Conservation (phyloP, 2,797 vertebrate species). For the Staurois parvus region DNA sequence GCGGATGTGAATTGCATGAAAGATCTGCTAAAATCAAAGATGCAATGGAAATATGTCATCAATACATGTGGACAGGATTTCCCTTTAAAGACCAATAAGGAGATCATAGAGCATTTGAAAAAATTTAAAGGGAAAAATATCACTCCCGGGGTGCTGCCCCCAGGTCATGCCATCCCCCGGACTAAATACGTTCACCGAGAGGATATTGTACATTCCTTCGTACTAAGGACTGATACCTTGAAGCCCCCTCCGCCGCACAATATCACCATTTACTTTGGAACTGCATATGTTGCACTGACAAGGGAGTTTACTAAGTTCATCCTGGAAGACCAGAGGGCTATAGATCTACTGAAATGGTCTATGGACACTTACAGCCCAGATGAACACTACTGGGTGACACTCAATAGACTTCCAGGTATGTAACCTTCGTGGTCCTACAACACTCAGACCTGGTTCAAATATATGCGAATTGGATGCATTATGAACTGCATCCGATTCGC, state of each 20-base stretch:
- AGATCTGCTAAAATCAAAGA: constrained; percentile 47
- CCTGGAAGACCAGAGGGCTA: constrained; percentile 62
- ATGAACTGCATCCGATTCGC: too few species aligned
- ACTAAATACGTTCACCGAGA: constrained; percentile 68
- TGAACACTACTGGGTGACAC: constrained; percentile 74
- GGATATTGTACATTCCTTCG: constrained; percentile 20
- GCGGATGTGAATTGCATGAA: constrained; percentile 70
- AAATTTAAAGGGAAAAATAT: constrained; percentile 66
- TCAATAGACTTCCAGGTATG: constrained; percentile 73
- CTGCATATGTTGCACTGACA: constrained; percentile 62
- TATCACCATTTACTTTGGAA: constrained; percentile 70
- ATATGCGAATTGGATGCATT: too few species aligned
- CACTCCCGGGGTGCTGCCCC: constrained; percentile 68
- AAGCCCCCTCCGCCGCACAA: constrained; percentile 64
- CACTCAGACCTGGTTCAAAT: too few species aligned
- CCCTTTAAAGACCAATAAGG: constrained; percentile 73
- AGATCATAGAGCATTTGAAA: constrained; percentile 70
- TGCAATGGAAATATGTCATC: constrained; percentile 68
- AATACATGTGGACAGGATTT: constrained; percentile 74
- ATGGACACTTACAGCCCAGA: constrained; percentile 72
- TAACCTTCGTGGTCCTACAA: neutral
- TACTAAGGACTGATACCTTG: constrained; percentile 5
- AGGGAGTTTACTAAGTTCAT: constrained; percentile 65
- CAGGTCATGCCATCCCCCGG: neutral
- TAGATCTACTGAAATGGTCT: constrained; percentile 68